Evolutionary conservation across 2,888 invertebrate species (phyloP).

Genomic region (Nomada fabriciana): DNA sequence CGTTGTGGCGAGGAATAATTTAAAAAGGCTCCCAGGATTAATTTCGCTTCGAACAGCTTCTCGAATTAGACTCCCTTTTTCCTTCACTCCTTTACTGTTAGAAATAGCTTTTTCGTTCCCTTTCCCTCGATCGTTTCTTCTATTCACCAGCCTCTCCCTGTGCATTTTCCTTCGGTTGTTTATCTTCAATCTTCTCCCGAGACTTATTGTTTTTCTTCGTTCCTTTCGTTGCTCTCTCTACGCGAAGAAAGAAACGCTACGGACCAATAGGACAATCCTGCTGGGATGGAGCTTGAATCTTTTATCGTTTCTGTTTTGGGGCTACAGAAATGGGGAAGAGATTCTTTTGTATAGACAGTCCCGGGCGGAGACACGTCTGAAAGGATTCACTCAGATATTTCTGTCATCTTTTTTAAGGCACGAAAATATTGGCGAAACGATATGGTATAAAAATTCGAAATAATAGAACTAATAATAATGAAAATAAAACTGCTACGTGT

Average conservation of each 20-base stretch:
- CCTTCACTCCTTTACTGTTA: background rate
- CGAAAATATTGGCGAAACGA: background rate
- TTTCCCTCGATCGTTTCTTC: conserved; percentile 3
- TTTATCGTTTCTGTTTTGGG: conserved; percentile 26
- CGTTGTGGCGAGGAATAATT: conserved; percentile 41
- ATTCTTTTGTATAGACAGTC: conserved; percentile 1
- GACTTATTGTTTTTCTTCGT: conserved; percentile 32
- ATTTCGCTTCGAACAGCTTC: conserved; percentile 39
- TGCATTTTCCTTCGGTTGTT: conserved; percentile 39
- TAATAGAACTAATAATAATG: background rate
- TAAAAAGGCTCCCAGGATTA: conserved; percentile 47
- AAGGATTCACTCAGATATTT: background rate
- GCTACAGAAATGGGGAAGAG: conserved; percentile 5
- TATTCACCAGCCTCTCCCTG: conserved; percentile 6
- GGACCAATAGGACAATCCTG: conserved; percentile 14
- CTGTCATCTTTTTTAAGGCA: conserved; percentile 1
- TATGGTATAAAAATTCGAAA: background rate
- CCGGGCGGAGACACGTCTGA: background rate
- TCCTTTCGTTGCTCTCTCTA: background rate
- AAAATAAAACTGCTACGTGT: no score
- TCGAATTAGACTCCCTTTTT: conserved; percentile 41
- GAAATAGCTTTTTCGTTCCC: background rate
- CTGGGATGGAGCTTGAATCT: conserved; percentile 21
- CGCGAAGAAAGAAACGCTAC: conserved; percentile 2
- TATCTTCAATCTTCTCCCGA: conserved; percentile 32